phyloP scores from a whole-genome alignment of 2,113 vertebrate genomes.

The Bambusicola thoracicus region DNA sequence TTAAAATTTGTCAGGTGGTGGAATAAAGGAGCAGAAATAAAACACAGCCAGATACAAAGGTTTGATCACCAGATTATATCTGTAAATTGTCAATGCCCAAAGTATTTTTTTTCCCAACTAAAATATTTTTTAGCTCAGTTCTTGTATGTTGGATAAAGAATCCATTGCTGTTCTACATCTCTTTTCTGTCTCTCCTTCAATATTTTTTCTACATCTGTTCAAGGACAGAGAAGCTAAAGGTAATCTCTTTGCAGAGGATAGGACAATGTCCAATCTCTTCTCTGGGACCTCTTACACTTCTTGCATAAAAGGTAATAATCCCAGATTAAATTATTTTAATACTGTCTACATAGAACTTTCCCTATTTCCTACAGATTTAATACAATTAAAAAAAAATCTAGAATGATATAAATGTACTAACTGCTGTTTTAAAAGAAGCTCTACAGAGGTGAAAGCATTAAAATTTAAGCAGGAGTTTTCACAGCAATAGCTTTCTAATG shows the following conservation, averaged over 20 bases:
- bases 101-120: not conserved
- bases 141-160: not conserved
- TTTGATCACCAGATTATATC: not conserved
- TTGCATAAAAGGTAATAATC: not conserved
- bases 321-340: not conserved
- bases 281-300: not conserved
- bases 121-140: not conserved
- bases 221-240: not conserved
- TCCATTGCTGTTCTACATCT: not conserved
- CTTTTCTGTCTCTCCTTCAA: not conserved
- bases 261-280: not conserved
- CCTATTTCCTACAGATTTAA: not conserved
- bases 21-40: not conserved
- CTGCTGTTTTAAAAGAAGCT: not conserved
- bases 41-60: not conserved
- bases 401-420: not conserved
- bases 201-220: not conserved
- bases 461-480: slow-evolving; percentile 50
- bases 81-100: not conserved
- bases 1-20: not conserved
- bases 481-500: slow-evolving; percentile 38
- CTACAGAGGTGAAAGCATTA: slow-evolving; percentile 1
- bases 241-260: not conserved
- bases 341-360: not conserved
- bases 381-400: not conserved